A percentile compares a stretch with the other conserved stretches of the same genome.
These are phyloP conservation scores for Thamnaconus septentrionalis DNA, from an alignment of 2,113 vertebrate genomes.

Conservation along the genomic window DNA sequence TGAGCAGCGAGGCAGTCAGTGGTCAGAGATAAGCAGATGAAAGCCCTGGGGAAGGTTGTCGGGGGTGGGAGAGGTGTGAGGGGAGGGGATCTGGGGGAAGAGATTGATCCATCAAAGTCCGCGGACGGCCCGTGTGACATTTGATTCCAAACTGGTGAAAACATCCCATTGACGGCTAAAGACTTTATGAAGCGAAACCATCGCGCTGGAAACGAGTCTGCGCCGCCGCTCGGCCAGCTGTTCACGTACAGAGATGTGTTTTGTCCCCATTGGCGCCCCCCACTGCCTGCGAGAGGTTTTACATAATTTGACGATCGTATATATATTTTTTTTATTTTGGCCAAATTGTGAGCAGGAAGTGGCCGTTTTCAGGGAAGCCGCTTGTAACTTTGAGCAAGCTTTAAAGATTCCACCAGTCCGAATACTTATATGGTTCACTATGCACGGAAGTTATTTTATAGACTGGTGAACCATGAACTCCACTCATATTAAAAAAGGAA, in stretches of 20 bases:
- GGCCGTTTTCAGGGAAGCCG: neutral
- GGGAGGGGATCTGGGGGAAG: constrained; percentile 59
- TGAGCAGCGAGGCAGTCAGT: constrained; percentile 69
- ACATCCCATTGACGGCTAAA: constrained; percentile 28
- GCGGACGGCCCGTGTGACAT: constrained; percentile 61
- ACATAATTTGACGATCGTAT: neutral
- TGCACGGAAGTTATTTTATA: constrained; percentile 4
- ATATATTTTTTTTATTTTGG: neutral
- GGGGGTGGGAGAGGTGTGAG: constrained; percentile 23
- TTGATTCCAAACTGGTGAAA: constrained; percentile 63
- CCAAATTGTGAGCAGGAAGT: neutral
- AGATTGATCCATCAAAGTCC: constrained; percentile 75
- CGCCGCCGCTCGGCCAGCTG: no score
- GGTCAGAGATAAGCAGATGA: constrained; percentile 76
- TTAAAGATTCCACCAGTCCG: neutral
- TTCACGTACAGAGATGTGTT: no score
- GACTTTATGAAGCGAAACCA: constrained; percentile 7
- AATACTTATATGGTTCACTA: constrained; percentile 36
- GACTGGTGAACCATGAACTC: constrained; percentile 27
- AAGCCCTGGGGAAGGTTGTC: constrained; percentile 64
- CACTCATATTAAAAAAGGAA: constrained; percentile 12
- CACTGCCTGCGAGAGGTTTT: no score
- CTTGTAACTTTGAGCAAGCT: constrained; percentile 8
- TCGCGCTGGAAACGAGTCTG: no score
- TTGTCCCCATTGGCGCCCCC: no score